Percentiles rank a stretch among this genome's conserved stretches.
Conservation (phyloP, 2,888 invertebrate species). For the Diarsia mendica region DNA sequence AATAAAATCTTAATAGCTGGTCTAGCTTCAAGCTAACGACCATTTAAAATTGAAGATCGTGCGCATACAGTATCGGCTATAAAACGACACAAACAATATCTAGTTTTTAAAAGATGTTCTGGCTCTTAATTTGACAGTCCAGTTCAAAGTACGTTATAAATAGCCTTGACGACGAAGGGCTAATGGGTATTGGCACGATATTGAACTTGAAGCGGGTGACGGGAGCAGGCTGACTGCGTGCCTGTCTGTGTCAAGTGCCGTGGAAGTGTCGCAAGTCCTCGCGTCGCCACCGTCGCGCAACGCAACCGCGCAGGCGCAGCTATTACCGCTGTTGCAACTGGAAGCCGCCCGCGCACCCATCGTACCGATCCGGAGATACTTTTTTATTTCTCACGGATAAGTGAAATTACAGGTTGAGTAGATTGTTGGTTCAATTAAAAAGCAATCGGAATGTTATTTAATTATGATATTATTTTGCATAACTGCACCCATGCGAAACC, state of each 20-base stretch:
- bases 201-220: conserved; percentile 62
- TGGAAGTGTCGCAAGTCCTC: conserved; percentile 64
- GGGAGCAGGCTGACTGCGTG: conserved; percentile 63
- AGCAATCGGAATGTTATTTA: conserved; percentile 5
- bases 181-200: conserved; percentile 30
- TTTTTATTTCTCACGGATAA: conserved; percentile 46
- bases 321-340: conserved; percentile 75
- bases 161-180: conserved; percentile 7
- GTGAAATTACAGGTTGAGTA: conserved; percentile 21
- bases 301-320: conserved; percentile 54
- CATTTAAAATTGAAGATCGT: not conserved
- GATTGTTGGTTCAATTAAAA: conserved; percentile 17
- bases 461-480: conserved; percentile 16
- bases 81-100: not conserved
- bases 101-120: not conserved
- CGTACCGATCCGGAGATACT: conserved; percentile 46
- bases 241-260: conserved; percentile 64
- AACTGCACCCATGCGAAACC: not conserved
- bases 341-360: conserved; percentile 64
- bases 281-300: conserved; percentile 57
- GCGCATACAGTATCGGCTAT: not conserved
- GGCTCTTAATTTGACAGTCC: not conserved
- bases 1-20: not conserved
- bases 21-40: not conserved
- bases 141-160: not conserved